phyloP scores from a whole-genome alignment of 2,797 vertebrate genomes.

The Megaceryle alcyon region DNA sequence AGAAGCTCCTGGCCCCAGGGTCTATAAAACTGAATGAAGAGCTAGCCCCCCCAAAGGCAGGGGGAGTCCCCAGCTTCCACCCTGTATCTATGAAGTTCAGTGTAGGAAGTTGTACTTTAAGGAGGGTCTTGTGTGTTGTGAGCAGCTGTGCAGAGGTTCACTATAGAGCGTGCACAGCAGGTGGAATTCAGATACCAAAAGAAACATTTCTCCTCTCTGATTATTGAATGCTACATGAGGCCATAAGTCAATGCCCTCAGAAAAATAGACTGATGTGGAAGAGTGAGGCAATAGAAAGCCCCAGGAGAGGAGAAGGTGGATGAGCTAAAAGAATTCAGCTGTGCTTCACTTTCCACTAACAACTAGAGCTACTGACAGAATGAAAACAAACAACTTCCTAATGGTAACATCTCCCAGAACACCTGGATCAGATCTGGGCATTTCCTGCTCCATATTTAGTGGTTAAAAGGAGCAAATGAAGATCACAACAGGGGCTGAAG shows the following conservation, averaged over 20 bases:
- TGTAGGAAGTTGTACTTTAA: neutral
- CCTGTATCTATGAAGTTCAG: neutral
- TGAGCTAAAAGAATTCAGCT: neutral
- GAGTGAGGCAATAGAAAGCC: neutral
- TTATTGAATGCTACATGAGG: neutral
- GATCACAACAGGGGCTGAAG: neutral
- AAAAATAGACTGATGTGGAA: neutral
- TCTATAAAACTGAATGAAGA: neutral
- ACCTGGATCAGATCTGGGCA: neutral
- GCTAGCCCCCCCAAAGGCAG: neutral
- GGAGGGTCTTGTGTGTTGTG: neutral
- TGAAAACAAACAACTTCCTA: neutral
- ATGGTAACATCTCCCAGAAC: neutral
- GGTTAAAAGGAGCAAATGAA: neutral
- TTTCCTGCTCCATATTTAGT: neutral
- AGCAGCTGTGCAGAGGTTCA: neutral
- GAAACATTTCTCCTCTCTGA: neutral
- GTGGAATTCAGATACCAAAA: neutral
- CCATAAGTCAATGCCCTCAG: neutral
- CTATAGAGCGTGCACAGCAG: accelerated
- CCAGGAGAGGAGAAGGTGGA: neutral
- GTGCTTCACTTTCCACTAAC: neutral
- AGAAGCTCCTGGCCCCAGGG: neutral
- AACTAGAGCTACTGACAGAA: neutral
- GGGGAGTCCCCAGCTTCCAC: neutral